Base-by-base conservation (phyloP, 1,140 invertebrate genomes). In the Drosophila novamexicana region DNA sequence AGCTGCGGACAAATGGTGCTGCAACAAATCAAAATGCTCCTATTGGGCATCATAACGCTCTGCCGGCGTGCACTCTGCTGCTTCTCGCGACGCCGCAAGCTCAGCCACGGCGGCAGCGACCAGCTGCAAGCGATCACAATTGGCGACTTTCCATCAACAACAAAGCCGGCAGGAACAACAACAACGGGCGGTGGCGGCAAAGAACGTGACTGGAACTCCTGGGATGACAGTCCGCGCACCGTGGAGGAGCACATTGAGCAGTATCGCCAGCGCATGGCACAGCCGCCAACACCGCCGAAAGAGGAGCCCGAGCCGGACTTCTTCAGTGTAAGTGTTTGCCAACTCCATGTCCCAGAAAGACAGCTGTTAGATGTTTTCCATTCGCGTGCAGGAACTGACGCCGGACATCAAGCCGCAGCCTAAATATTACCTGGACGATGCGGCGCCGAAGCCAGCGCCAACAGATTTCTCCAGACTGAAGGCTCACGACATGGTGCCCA, bases 181-280 rank as follows among this genome's bases (percentile, higher is more conserved):
- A 22, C 8, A 7, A 7, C 44, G 7, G n/a, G 39, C 16, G 14
- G 39, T 18, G 6, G 14, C 44, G 16, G 10, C 18, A 68, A 34
- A 10, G 92, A 92, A 8, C 79, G 90, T 0, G 92, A 92, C 71
- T 92, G 92, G 92, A 92, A 92, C 59, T 90, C 84, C 2, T 92
- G 92, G 92, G 92, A 92, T 50, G 91, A 92, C 56, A 86, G 84
- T 62, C 92, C 92, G 1, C 77, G 88, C 0, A 92, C 91, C 6
- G 91, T 92, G 6, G 84, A 91, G 63, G 92, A 92, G 58, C 91
- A 92, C 58, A 92, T 92, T n/a, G 92, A 92, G 49, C 91, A 91
- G 56, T 92, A 92, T 63, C 76, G 92, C 42, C 84, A 92, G 54
- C 81, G 82, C 9, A 81, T 92, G 72, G 86, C 90, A 0, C 82